Conservation (phyloP, 2,888 invertebrate genomes). For the Congeria kusceri region DNA sequence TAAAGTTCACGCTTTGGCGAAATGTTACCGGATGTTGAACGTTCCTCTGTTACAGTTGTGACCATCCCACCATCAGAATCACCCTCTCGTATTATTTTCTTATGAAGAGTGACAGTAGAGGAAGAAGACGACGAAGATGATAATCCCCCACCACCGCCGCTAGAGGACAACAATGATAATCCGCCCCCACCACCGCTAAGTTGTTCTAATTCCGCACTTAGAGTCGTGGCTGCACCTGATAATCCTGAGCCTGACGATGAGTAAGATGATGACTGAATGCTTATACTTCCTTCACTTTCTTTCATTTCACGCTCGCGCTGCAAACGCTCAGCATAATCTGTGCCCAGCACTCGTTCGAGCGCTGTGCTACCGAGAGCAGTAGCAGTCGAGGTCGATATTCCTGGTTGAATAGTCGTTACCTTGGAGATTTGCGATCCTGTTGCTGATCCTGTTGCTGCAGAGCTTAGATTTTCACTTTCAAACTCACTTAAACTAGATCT, state of each 20-base stretch:
- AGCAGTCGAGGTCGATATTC: neutral
- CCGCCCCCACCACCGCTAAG: slow-evolving; percentile 38
- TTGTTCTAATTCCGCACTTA: slow-evolving; percentile 37
- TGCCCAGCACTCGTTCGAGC: slow-evolving; percentile 55
- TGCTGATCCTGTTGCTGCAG: neutral
- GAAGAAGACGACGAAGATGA: slow-evolving; percentile 44
- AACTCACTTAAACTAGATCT: slow-evolving; percentile 25
- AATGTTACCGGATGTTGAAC: slow-evolving; percentile 19
- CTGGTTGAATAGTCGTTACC: neutral
- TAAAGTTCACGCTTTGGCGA: slow-evolving; percentile 32
- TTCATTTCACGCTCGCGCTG: slow-evolving; percentile 10
- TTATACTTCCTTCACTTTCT: slow-evolving; percentile 1
- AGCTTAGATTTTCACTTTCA: neutral
- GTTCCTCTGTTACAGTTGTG: slow-evolving; percentile 17
- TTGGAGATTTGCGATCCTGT: neutral
- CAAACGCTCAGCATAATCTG: slow-evolving; percentile 21
- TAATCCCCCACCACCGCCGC: slow-evolving; percentile 45
- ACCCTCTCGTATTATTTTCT: slow-evolving; percentile 27
- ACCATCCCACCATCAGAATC: slow-evolving; percentile 37
- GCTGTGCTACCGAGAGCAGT: slow-evolving; percentile 34
- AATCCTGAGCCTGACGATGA: slow-evolving; percentile 13
- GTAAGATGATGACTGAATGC: neutral
- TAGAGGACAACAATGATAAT: slow-evolving; percentile 39
- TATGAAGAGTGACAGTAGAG: slow-evolving; percentile 25
- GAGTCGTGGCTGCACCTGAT: slow-evolving; percentile 5